phyloP scores from a whole-genome alignment of 1,140 invertebrate species.

The Pseudobourletiella spinata region DNA sequence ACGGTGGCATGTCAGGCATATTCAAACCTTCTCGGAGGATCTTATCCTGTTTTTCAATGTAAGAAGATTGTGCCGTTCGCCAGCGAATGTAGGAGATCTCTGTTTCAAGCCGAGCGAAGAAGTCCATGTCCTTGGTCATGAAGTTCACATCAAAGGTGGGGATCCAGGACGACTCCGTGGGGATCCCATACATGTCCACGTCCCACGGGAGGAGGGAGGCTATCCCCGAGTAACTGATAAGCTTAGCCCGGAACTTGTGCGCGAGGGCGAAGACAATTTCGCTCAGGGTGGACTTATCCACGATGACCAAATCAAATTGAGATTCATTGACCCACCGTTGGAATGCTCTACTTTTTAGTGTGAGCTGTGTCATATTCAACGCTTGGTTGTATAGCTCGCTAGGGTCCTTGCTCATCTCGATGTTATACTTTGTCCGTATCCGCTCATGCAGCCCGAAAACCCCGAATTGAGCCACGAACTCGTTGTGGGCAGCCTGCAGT shows the following conservation, averaged over 20 bases:
- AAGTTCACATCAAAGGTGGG: constrained; percentile 2
- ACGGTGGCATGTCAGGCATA: constrained; percentile 24
- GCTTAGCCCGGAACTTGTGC: constrained; percentile 9
- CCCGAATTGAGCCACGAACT: background rate
- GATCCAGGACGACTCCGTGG: background rate
- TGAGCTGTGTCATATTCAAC: background rate
- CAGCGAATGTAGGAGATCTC: background rate
- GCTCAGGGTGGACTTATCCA: constrained; percentile 36
- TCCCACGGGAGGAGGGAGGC: background rate
- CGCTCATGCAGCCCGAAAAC: background rate
- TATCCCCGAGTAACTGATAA: background rate
- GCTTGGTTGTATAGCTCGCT: background rate
- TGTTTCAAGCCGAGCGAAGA: background rate
- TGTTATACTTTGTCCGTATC: background rate
- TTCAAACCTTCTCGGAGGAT: constrained; percentile 6
- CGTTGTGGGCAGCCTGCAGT: background rate
- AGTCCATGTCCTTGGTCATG: background rate
- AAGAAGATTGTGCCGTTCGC: background rate
- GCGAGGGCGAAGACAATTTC: constrained; percentile 26
- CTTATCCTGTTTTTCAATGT: constrained; percentile 9
- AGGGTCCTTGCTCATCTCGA: background rate
- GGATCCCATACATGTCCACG: background rate
- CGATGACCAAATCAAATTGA: constrained; percentile 38
- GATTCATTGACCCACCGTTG: background rate
- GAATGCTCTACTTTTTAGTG: background rate